Evolutionary conservation across 1,140 invertebrate species (phyloP).

Genomic region (Laupala kohalensis): DNA sequence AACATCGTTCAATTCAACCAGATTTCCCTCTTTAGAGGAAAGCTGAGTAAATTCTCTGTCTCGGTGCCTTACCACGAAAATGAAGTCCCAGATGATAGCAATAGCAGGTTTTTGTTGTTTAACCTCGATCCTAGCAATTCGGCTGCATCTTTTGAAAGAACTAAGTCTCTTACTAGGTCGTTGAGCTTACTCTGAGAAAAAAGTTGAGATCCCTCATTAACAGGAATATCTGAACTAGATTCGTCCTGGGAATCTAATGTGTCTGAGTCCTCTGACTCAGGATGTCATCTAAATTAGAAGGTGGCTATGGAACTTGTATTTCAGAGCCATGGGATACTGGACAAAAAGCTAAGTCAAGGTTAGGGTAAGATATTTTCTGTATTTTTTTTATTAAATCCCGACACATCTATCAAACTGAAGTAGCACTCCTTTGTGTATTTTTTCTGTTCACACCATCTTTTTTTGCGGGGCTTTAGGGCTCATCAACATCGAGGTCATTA

Average conservation of each 20-base stretch:
- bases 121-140: conserved; percentile 13
- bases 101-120: conserved; percentile 16
- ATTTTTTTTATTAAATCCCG: too few species aligned
- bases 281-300: conserved; percentile 4
- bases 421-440: too few species aligned
- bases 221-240: background rate
- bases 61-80: conserved; percentile 11
- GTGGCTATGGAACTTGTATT: background rate
- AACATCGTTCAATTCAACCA: conserved; percentile 15
- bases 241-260: background rate
- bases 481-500: too few species aligned
- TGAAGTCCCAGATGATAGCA: conserved; percentile 11
- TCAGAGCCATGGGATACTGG: background rate
- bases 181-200: conserved; percentile 9
- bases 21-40: conserved; percentile 14
- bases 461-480: too few species aligned
- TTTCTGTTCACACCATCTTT: too few species aligned
- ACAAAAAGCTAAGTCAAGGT: too few species aligned
- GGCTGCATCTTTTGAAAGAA: conserved; percentile 15
- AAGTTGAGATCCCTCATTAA: background rate
- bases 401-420: too few species aligned
- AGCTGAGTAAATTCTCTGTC: conserved; percentile 13
- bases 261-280: conserved; percentile 1
- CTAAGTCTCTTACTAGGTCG: conserved; percentile 17
- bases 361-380: too few species aligned